Evolutionary conservation across 2,888 invertebrate genomes (phyloP).

Genomic region (Volucella inanis): DNA sequence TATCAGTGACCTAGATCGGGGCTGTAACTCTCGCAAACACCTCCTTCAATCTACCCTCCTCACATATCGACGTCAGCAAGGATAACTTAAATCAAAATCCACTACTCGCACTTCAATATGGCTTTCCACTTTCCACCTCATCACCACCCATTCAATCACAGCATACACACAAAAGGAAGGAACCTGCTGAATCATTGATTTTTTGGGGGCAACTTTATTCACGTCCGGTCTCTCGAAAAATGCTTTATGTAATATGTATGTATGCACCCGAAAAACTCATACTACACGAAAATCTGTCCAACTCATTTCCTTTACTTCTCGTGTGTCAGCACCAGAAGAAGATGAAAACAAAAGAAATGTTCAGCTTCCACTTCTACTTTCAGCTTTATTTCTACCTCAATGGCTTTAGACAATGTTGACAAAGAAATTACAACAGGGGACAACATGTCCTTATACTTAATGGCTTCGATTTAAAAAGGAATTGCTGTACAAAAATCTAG

Average conservation of each 20-base stretch:
- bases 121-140: neutral
- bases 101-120: slow-evolving; percentile 19
- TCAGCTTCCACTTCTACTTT: neutral
- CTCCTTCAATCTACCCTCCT: neutral
- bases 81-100: slow-evolving; percentile 52
- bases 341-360: slow-evolving; percentile 38
- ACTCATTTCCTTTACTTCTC: neutral
- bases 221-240: neutral
- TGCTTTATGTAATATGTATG: slow-evolving; percentile 32
- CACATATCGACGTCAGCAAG: neutral
- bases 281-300: neutral
- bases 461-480: slow-evolving; percentile 44
- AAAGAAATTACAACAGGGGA: slow-evolving; percentile 40
- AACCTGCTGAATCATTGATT: slow-evolving; percentile 42
- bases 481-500: neutral
- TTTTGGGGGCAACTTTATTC: slow-evolving; percentile 8
- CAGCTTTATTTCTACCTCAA: slow-evolving; percentile 17
- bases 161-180: neutral
- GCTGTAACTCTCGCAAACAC: neutral
- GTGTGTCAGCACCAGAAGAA: slow-evolving; percentile 33
- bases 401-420: slow-evolving; percentile 44
- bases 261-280: neutral
- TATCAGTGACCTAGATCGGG: slow-evolving; percentile 21
- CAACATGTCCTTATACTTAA: slow-evolving; percentile 51
- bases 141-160: slow-evolving; percentile 1